These are phyloP conservation scores for Epinotia nisella DNA, from an alignment of 2,888 invertebrate genomes.

Conservation along the genomic window DNA sequence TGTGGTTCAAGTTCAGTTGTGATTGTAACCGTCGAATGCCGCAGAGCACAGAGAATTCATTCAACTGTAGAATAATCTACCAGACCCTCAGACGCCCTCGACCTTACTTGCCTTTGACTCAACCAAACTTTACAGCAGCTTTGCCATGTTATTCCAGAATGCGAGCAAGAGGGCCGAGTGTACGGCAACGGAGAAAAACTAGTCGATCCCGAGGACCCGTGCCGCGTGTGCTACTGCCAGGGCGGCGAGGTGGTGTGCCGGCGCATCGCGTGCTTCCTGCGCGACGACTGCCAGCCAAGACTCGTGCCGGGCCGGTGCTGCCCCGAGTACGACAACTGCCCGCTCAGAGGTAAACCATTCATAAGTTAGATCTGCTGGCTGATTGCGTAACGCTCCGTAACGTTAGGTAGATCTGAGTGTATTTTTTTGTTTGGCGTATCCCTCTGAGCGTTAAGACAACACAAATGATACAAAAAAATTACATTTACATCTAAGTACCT, in stretches of 20 bases:
- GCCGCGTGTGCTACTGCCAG: conserved; percentile 92
- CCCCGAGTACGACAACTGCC: conserved; percentile 92
- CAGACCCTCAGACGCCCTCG: background rate
- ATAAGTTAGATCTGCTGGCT: background rate
- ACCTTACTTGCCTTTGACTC: background rate
- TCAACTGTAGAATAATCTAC: no score
- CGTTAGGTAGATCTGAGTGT: no score
- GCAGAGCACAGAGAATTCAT: no score
- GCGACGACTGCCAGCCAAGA: conserved; percentile 90
- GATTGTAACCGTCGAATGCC: no score
- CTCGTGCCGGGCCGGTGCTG: conserved; percentile 91
- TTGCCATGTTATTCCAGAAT: conserved; percentile 84
- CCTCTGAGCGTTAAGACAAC: no score
- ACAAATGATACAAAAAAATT: no score
- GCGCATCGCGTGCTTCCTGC: conserved; percentile 89
- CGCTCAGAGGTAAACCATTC: conserved; percentile 84
- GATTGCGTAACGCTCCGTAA: no score
- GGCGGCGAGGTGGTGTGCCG: conserved; percentile 92
- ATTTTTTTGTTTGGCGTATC: no score
- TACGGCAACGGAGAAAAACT: conserved; percentile 92
- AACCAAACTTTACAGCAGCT: background rate
- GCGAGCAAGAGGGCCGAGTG: conserved; percentile 89
- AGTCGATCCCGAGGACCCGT: conserved; percentile 88
- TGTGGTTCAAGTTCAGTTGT: no score
- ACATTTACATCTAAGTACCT: no score